Conservation (phyloP, 1,140 invertebrate species). For the Nephila pilipes region DNA sequence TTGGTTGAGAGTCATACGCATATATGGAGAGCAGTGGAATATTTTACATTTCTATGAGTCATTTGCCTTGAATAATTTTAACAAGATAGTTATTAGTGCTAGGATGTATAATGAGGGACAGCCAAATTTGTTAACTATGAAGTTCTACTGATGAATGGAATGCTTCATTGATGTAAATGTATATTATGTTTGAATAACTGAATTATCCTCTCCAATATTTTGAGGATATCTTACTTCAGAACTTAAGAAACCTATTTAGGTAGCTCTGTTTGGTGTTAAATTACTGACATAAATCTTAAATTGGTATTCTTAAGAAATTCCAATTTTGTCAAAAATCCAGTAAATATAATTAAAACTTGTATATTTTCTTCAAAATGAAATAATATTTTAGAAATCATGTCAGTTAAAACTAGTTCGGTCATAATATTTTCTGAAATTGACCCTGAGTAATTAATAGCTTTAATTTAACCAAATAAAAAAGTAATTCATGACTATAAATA, state of each 20-base stretch:
- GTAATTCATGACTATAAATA: too few relatives aligned
- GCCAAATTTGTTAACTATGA: not conserved
- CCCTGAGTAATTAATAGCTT: too few relatives aligned
- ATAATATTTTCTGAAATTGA: too few relatives aligned
- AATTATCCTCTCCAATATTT: not conserved
- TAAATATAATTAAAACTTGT: too few relatives aligned
- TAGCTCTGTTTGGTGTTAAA: not conserved
- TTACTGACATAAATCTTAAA: too few relatives aligned
- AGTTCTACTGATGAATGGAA: not conserved
- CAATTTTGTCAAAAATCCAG: too few relatives aligned
- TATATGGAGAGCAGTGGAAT: not conserved
- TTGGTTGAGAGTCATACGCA: not conserved
- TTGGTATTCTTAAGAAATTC: too few relatives aligned
- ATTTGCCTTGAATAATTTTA: slow-evolving; percentile 2
- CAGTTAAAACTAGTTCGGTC: too few relatives aligned
- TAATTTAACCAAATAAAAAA: too few relatives aligned
- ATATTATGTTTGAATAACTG: not conserved
- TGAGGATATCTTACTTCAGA: not conserved
- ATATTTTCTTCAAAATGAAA: too few relatives aligned
- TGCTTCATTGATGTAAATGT: not conserved
- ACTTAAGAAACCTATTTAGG: not conserved
- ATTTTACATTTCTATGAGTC: not conserved
- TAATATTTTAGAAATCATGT: too few relatives aligned
- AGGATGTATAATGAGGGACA: not conserved
- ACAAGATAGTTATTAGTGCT: slow-evolving; percentile 24